These are phyloP conservation scores for Akabosia matsudoensis DNA, from an alignment of 1,140 invertebrate species.

Conservation along the genomic window DNA sequence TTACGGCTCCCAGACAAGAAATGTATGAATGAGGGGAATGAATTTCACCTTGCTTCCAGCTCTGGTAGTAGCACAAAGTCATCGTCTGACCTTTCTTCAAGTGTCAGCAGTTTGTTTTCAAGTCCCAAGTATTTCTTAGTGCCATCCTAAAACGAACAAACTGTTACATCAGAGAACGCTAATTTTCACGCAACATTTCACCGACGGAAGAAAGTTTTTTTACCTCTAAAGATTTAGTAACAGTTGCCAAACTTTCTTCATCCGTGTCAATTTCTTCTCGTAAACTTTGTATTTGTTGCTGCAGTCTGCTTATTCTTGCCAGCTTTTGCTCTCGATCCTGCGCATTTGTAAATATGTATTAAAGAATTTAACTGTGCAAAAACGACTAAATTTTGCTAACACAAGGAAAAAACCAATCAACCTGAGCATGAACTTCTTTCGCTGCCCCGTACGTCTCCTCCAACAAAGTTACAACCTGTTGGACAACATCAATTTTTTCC, in stretches of 20 bases:
- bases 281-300: not conserved
- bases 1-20: no score
- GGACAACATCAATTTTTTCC: constrained; percentile 4
- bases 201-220: no score
- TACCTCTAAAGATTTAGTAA: not conserved
- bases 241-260: not conserved
- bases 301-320: not conserved
- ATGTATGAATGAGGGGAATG: no score
- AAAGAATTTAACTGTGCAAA: not conserved
- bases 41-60: not conserved
- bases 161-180: not conserved
- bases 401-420: no score
- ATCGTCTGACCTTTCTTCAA: not conserved
- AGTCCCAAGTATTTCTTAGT: not conserved
- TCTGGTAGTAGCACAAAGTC: not conserved
- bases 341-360: no score
- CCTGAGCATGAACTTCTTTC: not conserved
- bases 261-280: not conserved
- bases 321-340: no score
- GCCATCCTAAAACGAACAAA: not conserved
- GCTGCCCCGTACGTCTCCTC: not conserved
- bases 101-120: not conserved
- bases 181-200: not conserved
- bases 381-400: not conserved
- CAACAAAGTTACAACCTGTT: not conserved